These are phyloP conservation scores for Actinostola sp. DNA, from an alignment of 92 coral and sea anemone species.

Conservation along the genomic window DNA sequence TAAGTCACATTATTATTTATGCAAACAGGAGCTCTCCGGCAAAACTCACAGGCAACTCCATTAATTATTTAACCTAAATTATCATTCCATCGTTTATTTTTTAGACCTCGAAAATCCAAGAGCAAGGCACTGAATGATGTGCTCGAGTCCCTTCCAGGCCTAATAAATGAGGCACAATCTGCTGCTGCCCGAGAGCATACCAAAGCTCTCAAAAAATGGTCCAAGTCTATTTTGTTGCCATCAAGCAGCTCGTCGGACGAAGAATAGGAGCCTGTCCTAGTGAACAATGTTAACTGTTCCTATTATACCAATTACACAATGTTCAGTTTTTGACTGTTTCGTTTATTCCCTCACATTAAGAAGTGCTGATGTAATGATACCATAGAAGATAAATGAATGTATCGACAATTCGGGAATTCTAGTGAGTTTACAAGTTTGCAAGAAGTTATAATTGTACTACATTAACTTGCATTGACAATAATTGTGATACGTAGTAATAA, in stretches of 20 bases:
- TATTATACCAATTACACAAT: background rate
- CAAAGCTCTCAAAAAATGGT: constrained; percentile 8
- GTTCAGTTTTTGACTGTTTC: background rate
- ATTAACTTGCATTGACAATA: too few species aligned
- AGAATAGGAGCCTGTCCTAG: background rate
- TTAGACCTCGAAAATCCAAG: background rate
- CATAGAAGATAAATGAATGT: too few species aligned
- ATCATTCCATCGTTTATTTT: background rate
- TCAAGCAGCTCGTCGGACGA: background rate
- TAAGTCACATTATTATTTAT: background rate
- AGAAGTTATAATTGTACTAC: too few species aligned
- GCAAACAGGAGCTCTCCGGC: background rate
- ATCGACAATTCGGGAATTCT: too few species aligned
- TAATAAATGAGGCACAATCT: background rate
- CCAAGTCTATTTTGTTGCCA: background rate
- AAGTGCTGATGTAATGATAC: too few species aligned
- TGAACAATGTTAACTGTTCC: background rate
- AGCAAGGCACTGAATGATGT: background rate
- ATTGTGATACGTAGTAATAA: too few species aligned
- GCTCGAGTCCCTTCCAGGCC: background rate
- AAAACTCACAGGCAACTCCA: background rate
- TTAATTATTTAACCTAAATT: background rate
- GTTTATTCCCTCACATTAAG: too few species aligned
- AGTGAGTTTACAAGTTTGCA: too few species aligned
- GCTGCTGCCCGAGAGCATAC: constrained; percentile 17